These are phyloP conservation scores for Aphelenchoides besseyi DNA, from an alignment of 1,140 invertebrate genomes.

Conservation along the genomic window DNA sequence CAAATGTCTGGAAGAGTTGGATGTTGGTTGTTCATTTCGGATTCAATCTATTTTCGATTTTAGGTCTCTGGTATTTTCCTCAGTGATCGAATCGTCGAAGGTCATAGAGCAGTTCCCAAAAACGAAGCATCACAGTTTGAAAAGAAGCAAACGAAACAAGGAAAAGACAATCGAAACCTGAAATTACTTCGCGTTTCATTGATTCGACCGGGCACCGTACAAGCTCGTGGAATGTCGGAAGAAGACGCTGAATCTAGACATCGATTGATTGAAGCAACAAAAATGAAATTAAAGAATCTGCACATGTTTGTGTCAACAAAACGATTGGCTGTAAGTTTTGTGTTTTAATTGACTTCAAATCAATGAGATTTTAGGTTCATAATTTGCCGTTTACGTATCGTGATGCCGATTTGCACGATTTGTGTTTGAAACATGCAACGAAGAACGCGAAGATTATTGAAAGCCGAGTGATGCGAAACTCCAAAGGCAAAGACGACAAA, in stretches of 20 bases:
- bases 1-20: constrained; percentile 40
- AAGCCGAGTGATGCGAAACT: constrained; percentile 49
- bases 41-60: not conserved
- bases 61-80: constrained; percentile 21
- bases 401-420: constrained; percentile 31
- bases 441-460: constrained; percentile 33
- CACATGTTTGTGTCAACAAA: constrained; percentile 54
- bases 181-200: constrained; percentile 43
- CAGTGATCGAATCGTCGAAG: constrained; percentile 14
- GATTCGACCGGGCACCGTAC: constrained; percentile 46
- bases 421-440: constrained; percentile 32
- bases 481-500: constrained; percentile 24
- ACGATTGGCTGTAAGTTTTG: constrained; percentile 37
- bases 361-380: constrained; percentile 40
- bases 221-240: constrained; percentile 51
- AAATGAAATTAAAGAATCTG: constrained; percentile 52
- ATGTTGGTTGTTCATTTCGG: constrained; percentile 20
- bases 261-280: constrained; percentile 31
- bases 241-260: constrained; percentile 43
- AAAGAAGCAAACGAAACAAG: constrained; percentile 29
- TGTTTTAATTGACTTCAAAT: not conserved
- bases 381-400: constrained; percentile 45
- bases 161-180: constrained; percentile 54
- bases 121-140: constrained; percentile 39
- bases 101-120: constrained; percentile 44